phyloP scores from a whole-genome alignment of 2,888 invertebrate genomes.

The Leucophora obtusa region DNA sequence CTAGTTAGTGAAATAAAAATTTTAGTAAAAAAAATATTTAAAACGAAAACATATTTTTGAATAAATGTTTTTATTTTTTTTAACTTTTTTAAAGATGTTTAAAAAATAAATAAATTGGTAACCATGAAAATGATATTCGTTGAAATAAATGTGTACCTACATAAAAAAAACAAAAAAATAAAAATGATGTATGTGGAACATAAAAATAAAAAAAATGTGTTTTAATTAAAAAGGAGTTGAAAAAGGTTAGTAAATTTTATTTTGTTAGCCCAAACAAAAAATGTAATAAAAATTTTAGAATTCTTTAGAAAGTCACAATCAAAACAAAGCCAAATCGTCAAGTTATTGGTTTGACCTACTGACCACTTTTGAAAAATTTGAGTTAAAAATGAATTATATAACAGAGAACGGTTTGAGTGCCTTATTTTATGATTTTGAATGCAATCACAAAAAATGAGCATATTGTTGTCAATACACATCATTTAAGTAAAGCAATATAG shows the following conservation, averaged over 20 bases:
- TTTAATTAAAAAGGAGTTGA: not conserved
- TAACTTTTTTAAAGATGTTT: conserved; percentile 17
- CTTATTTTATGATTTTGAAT: too few species aligned
- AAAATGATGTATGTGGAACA: conserved; percentile 38
- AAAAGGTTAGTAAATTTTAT: not conserved
- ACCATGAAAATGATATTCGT: conserved; percentile 35
- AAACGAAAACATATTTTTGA: conserved; percentile 39
- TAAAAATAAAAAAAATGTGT: conserved; percentile 18
- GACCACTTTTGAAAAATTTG: too few species aligned
- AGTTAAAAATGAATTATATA: too few species aligned
- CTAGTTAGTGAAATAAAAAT: conserved; percentile 62
- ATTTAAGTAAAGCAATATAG: too few species aligned
- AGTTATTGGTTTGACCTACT: too few species aligned
- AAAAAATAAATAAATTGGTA: conserved; percentile 24
- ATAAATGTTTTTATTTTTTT: conserved; percentile 58
- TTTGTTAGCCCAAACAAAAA: too few species aligned
- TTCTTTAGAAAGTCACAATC: too few species aligned
- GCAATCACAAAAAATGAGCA: too few species aligned
- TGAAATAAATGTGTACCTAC: conserved; percentile 64
- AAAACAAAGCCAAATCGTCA: too few species aligned
- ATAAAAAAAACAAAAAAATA: conserved; percentile 18
- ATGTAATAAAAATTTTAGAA: too few species aligned
- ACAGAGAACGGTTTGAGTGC: too few species aligned
- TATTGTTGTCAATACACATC: too few species aligned
- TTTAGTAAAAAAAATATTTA: conserved; percentile 49